Conservation (phyloP, 1,140 invertebrate species). For the Anoplolepis gracilipes region DNA sequence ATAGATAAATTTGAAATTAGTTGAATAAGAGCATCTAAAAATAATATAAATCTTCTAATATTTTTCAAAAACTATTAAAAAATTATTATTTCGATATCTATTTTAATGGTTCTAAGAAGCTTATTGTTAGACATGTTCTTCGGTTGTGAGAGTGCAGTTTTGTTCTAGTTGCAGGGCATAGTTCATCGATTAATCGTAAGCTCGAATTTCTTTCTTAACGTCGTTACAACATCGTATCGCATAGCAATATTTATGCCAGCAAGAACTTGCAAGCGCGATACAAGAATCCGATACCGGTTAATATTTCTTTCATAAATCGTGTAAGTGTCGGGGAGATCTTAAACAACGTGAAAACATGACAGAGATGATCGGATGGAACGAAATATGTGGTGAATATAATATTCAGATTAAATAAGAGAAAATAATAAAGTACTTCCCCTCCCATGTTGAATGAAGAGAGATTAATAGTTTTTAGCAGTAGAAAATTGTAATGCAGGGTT, state of each 20-base stretch:
- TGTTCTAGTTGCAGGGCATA: conserved; percentile 5
- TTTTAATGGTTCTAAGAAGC: neutral
- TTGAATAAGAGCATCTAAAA: neutral
- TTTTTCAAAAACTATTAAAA: neutral
- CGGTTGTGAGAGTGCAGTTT: neutral
- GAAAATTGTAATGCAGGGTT: neutral
- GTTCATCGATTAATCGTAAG: conserved; percentile 54
- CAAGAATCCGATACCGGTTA: conserved; percentile 66
- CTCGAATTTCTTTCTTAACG: conserved; percentile 56
- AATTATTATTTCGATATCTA: neutral
- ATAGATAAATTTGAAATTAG: neutral
- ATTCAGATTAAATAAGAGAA: conserved; percentile 26
- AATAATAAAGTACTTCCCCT: conserved; percentile 9
- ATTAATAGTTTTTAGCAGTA: conserved; percentile 11
- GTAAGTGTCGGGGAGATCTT: conserved; percentile 50
- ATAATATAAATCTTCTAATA: conserved; percentile 4
- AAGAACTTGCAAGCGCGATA: conserved; percentile 28
- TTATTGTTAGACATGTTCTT: too few species aligned
- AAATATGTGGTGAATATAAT: conserved; percentile 22
- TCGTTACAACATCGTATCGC: conserved; percentile 42
- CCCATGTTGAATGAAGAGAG: neutral
- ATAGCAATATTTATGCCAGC: conserved; percentile 47
- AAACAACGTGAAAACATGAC: conserved; percentile 55
- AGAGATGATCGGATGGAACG: conserved; percentile 12
- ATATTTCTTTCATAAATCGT: conserved; percentile 70